Conservation (phyloP, 2,797 vertebrate species). For the Lepus townsendii region DNA sequence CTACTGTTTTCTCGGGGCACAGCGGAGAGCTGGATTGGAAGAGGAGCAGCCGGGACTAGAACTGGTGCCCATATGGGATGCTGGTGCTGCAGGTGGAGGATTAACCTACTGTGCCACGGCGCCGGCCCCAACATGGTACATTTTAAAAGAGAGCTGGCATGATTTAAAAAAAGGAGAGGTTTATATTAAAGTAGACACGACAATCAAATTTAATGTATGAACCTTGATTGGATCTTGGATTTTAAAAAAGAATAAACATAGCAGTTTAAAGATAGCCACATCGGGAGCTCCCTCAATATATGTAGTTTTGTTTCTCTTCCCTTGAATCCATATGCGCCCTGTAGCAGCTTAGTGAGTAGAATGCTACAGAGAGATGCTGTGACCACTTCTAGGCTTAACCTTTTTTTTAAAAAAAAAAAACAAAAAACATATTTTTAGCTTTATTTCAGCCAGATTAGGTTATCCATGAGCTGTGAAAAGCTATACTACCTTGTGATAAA, state of each 20-base stretch:
- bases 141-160: not conserved
- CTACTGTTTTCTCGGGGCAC: too few species aligned
- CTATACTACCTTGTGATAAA: constrained; percentile 81
- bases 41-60: too few species aligned
- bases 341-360: not conserved
- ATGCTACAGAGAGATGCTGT: not conserved
- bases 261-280: not conserved
- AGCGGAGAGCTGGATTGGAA: too few species aligned
- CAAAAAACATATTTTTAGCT: constrained; percentile 77
- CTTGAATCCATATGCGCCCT: not conserved
- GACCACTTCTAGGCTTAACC: not conserved
- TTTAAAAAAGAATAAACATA: not conserved
- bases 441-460: constrained; percentile 85
- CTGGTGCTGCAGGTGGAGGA: too few species aligned
- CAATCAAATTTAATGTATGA: not conserved
- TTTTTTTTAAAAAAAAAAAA: constrained; percentile 66
- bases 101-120: too few species aligned
- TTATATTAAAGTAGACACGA: not conserved
- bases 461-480: constrained; percentile 80
- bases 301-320: not conserved
- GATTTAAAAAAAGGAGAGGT: not conserved
- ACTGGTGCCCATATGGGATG: too few species aligned
- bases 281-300: not conserved
- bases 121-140: too few species aligned
- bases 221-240: not conserved